Conservation (phyloP, 2,113 vertebrate genomes). For the Terrapene triunguis region DNA sequence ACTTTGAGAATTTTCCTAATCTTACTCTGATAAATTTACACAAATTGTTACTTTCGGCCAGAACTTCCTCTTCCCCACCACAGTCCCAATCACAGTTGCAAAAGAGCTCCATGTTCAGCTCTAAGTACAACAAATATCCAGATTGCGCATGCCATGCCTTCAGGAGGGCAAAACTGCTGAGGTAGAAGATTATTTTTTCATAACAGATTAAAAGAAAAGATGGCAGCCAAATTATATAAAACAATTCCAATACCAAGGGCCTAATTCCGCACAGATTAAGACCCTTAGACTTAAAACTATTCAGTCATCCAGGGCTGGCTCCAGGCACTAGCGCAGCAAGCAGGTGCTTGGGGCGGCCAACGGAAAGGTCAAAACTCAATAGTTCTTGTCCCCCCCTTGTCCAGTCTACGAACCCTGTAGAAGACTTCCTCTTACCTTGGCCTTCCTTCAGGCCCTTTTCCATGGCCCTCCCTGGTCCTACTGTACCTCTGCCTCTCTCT, state of each 20-base stretch:
- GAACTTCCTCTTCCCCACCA: neutral
- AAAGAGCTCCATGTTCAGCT: neutral
- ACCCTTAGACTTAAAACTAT: constrained; percentile 21
- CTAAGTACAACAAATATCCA: neutral
- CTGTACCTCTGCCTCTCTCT: neutral
- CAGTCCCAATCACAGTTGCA: constrained; percentile 21
- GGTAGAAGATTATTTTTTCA: neutral
- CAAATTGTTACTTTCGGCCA: constrained; percentile 1
- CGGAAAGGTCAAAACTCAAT: neutral
- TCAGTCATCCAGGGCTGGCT: neutral
- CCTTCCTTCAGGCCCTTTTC: neutral
- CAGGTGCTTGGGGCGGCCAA: too few species aligned
- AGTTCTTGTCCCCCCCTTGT: neutral
- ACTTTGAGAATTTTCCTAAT: constrained; percentile 7
- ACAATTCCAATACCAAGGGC: neutral
- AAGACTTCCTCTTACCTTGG: neutral
- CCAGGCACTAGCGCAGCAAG: too few species aligned
- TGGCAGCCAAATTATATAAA: neutral
- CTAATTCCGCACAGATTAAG: constrained; percentile 14
- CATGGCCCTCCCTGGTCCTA: neutral
- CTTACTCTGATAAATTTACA: constrained; percentile 37
- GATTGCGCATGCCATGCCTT: neutral
- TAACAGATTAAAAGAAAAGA: constrained; percentile 1
- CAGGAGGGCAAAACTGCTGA: neutral
- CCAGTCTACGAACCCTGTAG: neutral